Evolutionary conservation across 2,888 invertebrate genomes (phyloP).

Genomic region (Eupithecia vulgata): DNA sequence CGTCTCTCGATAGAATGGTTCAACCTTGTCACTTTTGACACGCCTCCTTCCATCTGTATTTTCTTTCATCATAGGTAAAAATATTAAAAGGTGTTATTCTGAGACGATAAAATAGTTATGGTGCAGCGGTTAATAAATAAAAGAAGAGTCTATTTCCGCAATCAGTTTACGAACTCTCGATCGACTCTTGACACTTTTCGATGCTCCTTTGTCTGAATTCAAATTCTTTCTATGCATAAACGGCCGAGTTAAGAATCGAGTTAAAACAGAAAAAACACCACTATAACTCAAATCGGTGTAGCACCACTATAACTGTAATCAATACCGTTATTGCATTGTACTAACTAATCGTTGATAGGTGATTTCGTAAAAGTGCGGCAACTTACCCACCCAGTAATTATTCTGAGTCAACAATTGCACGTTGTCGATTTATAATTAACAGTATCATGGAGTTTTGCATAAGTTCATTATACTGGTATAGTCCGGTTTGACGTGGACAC

Average conservation of each 20-base stretch:
- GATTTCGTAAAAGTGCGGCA: constrained; percentile 59
- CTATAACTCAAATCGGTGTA: constrained; percentile 44
- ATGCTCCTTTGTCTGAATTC: background rate
- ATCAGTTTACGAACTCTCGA: too few relatives aligned
- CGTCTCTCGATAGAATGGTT: too few relatives aligned
- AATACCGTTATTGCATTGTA: constrained; percentile 44
- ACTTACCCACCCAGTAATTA: constrained; percentile 53
- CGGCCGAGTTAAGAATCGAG: background rate
- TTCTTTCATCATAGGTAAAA: too few relatives aligned
- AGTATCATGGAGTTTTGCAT: constrained; percentile 68
- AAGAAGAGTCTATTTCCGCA: too few relatives aligned
- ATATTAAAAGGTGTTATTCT: too few relatives aligned
- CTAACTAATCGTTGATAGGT: constrained; percentile 55
- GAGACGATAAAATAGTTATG: too few relatives aligned
- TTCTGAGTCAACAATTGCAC: constrained; percentile 67
- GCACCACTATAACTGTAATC: constrained; percentile 48
- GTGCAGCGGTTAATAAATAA: too few relatives aligned
- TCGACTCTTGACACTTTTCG: too few relatives aligned
- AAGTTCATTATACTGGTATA: constrained; percentile 59
- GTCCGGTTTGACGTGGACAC: constrained; percentile 48
- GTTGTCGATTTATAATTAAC: constrained; percentile 71
- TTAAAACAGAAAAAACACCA: background rate
- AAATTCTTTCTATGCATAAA: background rate
- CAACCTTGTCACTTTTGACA: too few relatives aligned
- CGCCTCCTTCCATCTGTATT: too few relatives aligned